Evolutionary conservation across 1,140 invertebrate genomes (phyloP).

Genomic region (Planococcus citri): DNA sequence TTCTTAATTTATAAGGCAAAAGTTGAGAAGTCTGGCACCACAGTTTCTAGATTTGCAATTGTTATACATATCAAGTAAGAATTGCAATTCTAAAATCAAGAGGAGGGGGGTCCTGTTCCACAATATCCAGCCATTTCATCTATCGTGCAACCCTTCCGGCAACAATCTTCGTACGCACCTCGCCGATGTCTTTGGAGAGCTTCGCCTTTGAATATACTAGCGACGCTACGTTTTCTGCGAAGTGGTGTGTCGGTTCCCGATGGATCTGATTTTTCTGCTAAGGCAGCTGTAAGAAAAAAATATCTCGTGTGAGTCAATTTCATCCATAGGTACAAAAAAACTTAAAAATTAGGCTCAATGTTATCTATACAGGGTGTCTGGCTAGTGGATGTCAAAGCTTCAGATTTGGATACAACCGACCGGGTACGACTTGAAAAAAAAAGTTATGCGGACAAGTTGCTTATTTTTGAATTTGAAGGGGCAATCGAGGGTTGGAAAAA

Average conservation of each 20-base stretch:
- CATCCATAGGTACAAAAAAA: too few relatives aligned
- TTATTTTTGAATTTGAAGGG: too few relatives aligned
- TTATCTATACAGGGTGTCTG: too few relatives aligned
- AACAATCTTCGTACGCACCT: conserved; percentile 10
- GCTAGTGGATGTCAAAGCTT: too few relatives aligned
- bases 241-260: neutral
- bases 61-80: neutral
- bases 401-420: too few relatives aligned
- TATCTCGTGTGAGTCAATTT: too few relatives aligned
- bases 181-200: neutral
- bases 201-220: neutral
- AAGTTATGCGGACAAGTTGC: too few relatives aligned
- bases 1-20: neutral
- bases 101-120: neutral
- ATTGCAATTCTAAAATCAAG: neutral
- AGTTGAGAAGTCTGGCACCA: neutral
- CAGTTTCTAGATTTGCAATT: neutral
- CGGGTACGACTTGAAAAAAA: too few relatives aligned
- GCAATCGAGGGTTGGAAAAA: too few relatives aligned
- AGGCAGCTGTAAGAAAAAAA: too few relatives aligned
- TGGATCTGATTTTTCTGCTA: too few relatives aligned
- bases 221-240: neutral
- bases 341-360: too few relatives aligned
- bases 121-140: conserved; percentile 10
- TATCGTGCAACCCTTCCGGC: neutral